These are phyloP conservation scores for Brachyopa scutellaris DNA, from an alignment of 2,888 invertebrate genomes.

Conservation along the genomic window DNA sequence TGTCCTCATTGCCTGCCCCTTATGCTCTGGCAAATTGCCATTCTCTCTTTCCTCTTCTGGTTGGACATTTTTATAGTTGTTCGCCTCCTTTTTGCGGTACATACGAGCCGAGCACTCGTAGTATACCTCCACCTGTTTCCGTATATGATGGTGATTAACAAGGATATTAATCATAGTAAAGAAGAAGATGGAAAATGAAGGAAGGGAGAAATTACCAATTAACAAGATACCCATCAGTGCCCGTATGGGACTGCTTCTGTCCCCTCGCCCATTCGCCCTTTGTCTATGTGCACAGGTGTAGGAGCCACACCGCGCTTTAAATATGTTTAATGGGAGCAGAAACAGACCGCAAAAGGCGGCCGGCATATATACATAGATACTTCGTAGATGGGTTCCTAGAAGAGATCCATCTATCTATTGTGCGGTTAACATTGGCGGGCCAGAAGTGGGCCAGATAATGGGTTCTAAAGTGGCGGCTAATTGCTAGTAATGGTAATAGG, in stretches of 20 bases:
- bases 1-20: slow-evolving; percentile 16
- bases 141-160: slow-evolving; percentile 69
- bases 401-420: slow-evolving; percentile 62
- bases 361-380: slow-evolving; percentile 17
- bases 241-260: slow-evolving; percentile 56
- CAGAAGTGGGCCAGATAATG: slow-evolving; percentile 62
- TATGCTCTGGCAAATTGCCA: slow-evolving; percentile 71
- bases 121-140: slow-evolving; percentile 69
- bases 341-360: slow-evolving; percentile 41
- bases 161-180: slow-evolving; percentile 69
- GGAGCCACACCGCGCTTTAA: background rate
- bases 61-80: slow-evolving; percentile 62
- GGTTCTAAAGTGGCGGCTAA: slow-evolving; percentile 70
- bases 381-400: slow-evolving; percentile 55
- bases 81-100: background rate
- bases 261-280: background rate
- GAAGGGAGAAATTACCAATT: slow-evolving; percentile 65
- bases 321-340: slow-evolving; percentile 49
- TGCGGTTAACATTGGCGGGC: slow-evolving; percentile 33
- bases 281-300: slow-evolving; percentile 34
- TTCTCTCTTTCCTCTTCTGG: slow-evolving; percentile 10
- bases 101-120: too few species aligned
- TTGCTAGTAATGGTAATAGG: slow-evolving; percentile 70
- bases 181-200: slow-evolving; percentile 1
- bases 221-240: slow-evolving; percentile 69